Base-by-base conservation (phyloP, 1,140 invertebrate genomes). In the Delia radicum region DNA sequence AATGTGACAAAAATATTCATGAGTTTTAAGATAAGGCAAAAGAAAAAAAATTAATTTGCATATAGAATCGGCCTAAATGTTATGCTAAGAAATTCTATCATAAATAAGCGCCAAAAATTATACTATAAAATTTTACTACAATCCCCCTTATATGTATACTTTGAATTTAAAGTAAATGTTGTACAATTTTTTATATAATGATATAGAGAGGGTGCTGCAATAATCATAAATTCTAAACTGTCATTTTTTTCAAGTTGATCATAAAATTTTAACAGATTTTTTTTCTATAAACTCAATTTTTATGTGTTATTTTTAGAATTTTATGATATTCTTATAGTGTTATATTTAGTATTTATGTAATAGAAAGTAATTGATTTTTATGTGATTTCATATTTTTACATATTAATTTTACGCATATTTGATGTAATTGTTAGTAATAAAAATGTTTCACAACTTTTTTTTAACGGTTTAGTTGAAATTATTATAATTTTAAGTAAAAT, bases 101-200 rank as follows among this genome's bases (percentile, higher is more conserved):
- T 69, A 69, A 69, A 69, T 69, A 69, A 69, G 29, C 65, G 65
- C 29, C 65, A 69, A 69, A 69, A 69, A 69, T 69, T 69, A 69
- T 69, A 24, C 65, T 69, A 69, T 69, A 69, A 69, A 69, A 69
- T 37, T 69, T 69, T 69, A 69, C 5, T 69, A 69, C 65, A 69
- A 21, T 37, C n/a, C 29, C 29, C 7, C 65, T 31, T 3, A 31
- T n/a, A n/a, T n/a, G n/a, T n/a, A n/a, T n/a, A n/a, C n/a, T n/a
- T n/a, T n/a, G n/a, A n/a, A n/a, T n/a, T n/a, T n/a, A n/a, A n/a
- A n/a, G n/a, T n/a, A 21, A 55, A 55, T 55, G 15, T 21, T 1
- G 3, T 21, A 55, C 18, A 55, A 55, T 55, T 55, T 18, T 55
- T 8, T 55, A 6, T 55, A 21, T 2, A 24, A n/a, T n/a, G n/a